Conservation (phyloP, 2,113 vertebrate species). For the Antechinus flavipes region DNA sequence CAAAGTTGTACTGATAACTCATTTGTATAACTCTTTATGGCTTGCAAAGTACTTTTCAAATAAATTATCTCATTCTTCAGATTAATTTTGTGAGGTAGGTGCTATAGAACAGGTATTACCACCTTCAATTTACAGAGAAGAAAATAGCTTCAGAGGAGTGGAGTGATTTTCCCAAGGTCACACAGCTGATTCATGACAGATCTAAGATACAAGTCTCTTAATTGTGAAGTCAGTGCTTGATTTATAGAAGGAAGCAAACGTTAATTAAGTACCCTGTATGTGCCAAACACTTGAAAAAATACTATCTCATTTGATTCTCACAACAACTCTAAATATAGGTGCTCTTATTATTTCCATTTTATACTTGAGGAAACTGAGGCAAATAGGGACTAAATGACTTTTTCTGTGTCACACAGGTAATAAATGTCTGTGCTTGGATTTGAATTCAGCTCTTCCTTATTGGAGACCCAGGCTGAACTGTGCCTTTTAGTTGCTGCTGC, state of each 20-base stretch:
- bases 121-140: not conserved
- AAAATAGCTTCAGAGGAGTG: not conserved
- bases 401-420: not conserved
- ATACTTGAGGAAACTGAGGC: not conserved
- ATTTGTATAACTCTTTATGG: not conserved
- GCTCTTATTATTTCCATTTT: not conserved
- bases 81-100: not conserved
- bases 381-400: not conserved
- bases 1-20: not conserved
- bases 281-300: not conserved
- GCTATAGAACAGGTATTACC: not conserved
- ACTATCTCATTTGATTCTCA: not conserved
- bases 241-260: not conserved
- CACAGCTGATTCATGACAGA: not conserved
- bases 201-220: not conserved
- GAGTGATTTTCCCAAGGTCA: not conserved
- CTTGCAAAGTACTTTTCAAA: conserved; percentile 5
- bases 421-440: not conserved
- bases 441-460: not conserved
- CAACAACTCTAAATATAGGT: not conserved
- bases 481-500: not conserved
- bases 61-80: not conserved
- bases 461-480: not conserved
- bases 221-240: not conserved
- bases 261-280: not conserved